phyloP scores from a whole-genome alignment of 2,888 invertebrate species.

The Trilocha varians region DNA sequence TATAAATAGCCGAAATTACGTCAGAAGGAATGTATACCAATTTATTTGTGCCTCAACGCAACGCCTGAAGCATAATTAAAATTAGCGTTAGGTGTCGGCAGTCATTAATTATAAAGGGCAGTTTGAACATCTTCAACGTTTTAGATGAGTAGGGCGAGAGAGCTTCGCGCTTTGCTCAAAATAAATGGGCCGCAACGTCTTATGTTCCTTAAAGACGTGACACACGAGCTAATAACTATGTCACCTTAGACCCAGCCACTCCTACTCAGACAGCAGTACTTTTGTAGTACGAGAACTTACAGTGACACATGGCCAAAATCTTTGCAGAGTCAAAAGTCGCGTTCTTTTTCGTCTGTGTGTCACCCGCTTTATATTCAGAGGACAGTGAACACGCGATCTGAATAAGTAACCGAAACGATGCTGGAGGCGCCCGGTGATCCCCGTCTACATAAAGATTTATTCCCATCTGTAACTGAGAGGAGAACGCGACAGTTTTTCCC shows the following conservation, averaged over 20 bases:
- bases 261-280: too few species aligned
- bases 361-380: constrained; percentile 69
- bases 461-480: constrained; percentile 69
- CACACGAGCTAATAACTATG: too few species aligned
- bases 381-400: constrained; percentile 60
- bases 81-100: constrained; percentile 45
- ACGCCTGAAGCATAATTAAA: constrained; percentile 44
- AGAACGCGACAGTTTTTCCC: constrained; percentile 69
- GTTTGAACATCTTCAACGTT: constrained; percentile 53
- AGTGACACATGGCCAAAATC: too few species aligned
- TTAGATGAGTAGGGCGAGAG: constrained; percentile 22
- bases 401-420: constrained; percentile 44
- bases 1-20: not conserved
- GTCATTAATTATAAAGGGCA: constrained; percentile 60
- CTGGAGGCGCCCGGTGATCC: constrained; percentile 38
- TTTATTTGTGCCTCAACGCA: constrained; percentile 13
- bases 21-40: constrained; percentile 3
- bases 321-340: too few species aligned
- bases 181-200: constrained; percentile 60
- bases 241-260: too few species aligned
- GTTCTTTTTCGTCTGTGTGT: too few species aligned
- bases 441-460: constrained; percentile 71
- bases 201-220: too few species aligned
- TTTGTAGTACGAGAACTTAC: too few species aligned
- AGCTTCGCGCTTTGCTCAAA: constrained; percentile 21